Percentiles rank a stretch among this genome's conserved stretches.
phyloP scores from a whole-genome alignment of 2,797 vertebrate genomes.

The Scleropages formosus region DNA sequence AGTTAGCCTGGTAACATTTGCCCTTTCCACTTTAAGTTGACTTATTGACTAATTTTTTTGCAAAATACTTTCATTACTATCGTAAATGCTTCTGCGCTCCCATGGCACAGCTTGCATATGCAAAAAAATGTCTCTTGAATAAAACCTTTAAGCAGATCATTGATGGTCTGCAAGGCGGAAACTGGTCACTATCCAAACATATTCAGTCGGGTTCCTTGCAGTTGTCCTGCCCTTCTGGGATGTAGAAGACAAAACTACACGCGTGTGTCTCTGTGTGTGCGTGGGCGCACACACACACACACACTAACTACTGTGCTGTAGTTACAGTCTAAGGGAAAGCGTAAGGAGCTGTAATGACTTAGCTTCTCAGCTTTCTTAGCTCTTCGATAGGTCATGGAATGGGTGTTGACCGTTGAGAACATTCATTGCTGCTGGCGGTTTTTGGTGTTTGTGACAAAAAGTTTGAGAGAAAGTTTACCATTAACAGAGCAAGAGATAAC shows the following conservation, averaged over 20 bases:
- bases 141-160: background rate
- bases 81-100: background rate
- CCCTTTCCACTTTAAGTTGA: too few species aligned
- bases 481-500: background rate
- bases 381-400: background rate
- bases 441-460: background rate
- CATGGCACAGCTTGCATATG: background rate
- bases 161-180: background rate
- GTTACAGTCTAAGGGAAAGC: background rate
- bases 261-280: background rate
- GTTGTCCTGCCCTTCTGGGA: background rate
- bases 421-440: too few species aligned
- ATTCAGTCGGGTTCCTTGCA: background rate
- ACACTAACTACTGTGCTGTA: too few species aligned
- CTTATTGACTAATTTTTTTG: too few species aligned
- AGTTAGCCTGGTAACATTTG: too few species aligned
- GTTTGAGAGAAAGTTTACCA: background rate
- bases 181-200: background rate
- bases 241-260: too few species aligned
- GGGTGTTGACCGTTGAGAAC: background rate
- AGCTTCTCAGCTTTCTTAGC: background rate
- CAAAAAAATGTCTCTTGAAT: background rate
- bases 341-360: background rate
- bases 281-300: constrained; percentile 18
- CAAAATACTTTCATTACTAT: too few species aligned